These are phyloP conservation scores for Lissocephala sabroskyi DNA, from an alignment of 2,888 invertebrate genomes.

Conservation along the genomic window DNA sequence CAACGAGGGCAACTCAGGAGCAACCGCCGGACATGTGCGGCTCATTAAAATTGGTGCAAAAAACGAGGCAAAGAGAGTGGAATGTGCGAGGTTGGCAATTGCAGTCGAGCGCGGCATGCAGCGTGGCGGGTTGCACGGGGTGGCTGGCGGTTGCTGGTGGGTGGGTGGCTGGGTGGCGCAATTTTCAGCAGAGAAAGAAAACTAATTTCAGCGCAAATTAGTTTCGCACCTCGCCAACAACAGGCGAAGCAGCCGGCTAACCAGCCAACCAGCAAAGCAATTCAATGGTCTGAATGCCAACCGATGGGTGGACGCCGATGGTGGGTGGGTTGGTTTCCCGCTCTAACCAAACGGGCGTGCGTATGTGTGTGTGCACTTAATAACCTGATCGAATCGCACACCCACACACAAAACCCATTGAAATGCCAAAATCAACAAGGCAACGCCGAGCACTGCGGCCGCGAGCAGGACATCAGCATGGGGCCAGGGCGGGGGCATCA, in stretches of 20 bases:
- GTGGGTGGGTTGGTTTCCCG: too few species aligned
- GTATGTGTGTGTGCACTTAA: conserved; percentile 53
- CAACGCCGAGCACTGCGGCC: conserved; percentile 16
- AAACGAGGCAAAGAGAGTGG: too few species aligned
- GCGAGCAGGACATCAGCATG: too few species aligned
- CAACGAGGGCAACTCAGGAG: conserved; percentile 4
- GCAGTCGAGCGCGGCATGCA: too few species aligned
- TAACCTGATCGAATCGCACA: conserved; percentile 63
- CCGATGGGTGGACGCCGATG: too few species aligned
- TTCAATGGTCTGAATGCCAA: conserved; percentile 3
- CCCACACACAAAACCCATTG: conserved; percentile 48
- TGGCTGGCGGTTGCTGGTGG: too few species aligned
- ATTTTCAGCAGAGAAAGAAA: conserved; percentile 53
- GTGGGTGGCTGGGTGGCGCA: conserved; percentile 17
- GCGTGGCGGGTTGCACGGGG: too few species aligned
- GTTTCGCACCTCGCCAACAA: conserved; percentile 55
- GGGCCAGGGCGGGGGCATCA: too few species aligned
- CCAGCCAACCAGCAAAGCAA: conserved; percentile 16
- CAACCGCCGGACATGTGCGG: conserved; percentile 46
- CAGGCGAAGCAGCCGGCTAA: not conserved
- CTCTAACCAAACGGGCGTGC: conserved; percentile 1
- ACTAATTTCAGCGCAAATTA: conserved; percentile 66
- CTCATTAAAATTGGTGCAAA: conserved; percentile 53
- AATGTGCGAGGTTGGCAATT: conserved; percentile 19
- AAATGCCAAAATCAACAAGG: conserved; percentile 64